Evolutionary conservation across 2,888 invertebrate genomes (phyloP), one percentile per base, ranked within the genome.

Genomic region (Nomada lathburiana): DNA sequence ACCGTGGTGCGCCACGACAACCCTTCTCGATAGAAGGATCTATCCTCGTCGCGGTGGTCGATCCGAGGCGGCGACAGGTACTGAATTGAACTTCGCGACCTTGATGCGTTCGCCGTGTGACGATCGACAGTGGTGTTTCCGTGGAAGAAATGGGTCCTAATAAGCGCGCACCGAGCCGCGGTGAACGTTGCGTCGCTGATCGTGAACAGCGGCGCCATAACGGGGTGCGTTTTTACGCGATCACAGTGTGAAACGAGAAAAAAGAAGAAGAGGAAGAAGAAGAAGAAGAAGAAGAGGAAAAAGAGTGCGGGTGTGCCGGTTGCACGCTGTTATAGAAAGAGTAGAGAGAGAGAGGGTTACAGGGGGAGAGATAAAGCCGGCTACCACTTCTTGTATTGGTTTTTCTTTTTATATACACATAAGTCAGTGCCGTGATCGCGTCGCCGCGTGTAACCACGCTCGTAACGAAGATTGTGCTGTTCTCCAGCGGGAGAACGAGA

Each of bases 171-270:
- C 72, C 85, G 68, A 76, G 76, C 70, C 75, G 78, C 71, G 82
- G 79, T 85, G 83, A 76, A 82, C 82, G 76, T 83, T 75, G 83
- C 74, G 73, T 73, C 76, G 82, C 62, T 79, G 73, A 80, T 84
- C 71, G 80, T 64, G 69, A 83, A 78, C 78, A 82, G 84, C 78
- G 83, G 77, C 87, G 85, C 85, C 86, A 83, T 85, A 86, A 82
- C 82, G 76, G 85, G 82, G 76, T 69, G 86, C 85, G 84, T 85
- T 84, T 72, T 60, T 80, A 65, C 86, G 82, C 77, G 79, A 53
- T 50, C 62, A 23, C 52, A 52, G 77, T 77, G 83, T 78, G 75
- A 83, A 70, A 67, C 63, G 44, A 53, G 23, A 44, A 42, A 59
- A 42, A 59, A 23, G 50, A 50, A n/a, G 13, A 53, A 47, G 18